Evolutionary conservation across 2,113 vertebrate species (phyloP), one percentile per base, ranked within the genome.

Genomic region (Terrapene triunguis): DNA sequence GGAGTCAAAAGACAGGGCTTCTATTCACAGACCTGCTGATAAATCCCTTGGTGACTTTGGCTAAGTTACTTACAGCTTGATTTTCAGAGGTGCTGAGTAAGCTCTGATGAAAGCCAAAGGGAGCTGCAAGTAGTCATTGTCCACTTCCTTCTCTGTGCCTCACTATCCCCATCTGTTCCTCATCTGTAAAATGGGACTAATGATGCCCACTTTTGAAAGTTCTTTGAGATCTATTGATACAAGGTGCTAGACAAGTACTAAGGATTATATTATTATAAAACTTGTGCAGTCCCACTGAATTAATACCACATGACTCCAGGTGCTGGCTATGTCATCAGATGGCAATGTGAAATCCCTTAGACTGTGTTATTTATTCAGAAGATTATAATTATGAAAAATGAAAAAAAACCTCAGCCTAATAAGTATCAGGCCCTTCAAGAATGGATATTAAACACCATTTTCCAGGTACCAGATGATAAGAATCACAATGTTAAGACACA

Each of bases 391-490:
- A 80, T 1, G 12, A 95, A 90, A 54, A 95, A 96, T 84, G 51
- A 89, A 72, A 69, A 94, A 97, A 90, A 24, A 25, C 25, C 90
- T 90, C 85, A 80, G 76, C 55, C 87, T 79, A 84, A 94, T 93
- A 95, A 91, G 92, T 90, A 95, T 51, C 89, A 96, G 88, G 42
- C 42, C 81, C 92, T 85, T 91, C 84, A 96, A 69, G 81, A 95
- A 93, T 59, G 47, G 91, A 86, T 94, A 51, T 85, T 72, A 90
- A 97, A 93, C 84, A 10, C 44, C 53, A 47, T 90, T 97, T 95
- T 97, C 82, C 86, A 86, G 62, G 91, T 94, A 95, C 94, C 92
- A 82, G 72, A 89, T 93, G 86, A 93, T 93, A 94, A 86, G n/a
- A 89, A 83, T 90, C 84, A 93, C 89, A 80, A 94, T 94, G 84